phyloP scores from a whole-genome alignment of 2,888 invertebrate species.

The Meteorus cinctellus region DNA sequence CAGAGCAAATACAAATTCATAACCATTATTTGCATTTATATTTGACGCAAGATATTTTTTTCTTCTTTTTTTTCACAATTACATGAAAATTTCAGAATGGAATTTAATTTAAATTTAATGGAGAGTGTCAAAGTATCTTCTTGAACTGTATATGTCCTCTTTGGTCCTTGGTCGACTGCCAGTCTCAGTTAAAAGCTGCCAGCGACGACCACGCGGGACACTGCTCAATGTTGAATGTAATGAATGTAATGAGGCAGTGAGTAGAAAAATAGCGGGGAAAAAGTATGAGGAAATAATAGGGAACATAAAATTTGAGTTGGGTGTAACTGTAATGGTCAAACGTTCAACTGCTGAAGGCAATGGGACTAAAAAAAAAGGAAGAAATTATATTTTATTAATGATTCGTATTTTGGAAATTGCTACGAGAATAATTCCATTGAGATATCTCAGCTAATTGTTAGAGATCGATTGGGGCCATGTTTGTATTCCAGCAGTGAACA shows the following conservation, averaged over 20 bases:
- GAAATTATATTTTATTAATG: slow-evolving; percentile 1
- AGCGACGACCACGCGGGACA: slow-evolving; percentile 28
- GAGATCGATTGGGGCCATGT: background rate
- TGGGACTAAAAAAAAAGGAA: background rate
- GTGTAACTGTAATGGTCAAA: background rate
- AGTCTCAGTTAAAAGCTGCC: slow-evolving; percentile 41
- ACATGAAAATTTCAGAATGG: background rate
- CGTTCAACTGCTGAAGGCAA: background rate
- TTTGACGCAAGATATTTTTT: background rate
- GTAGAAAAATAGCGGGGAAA: background rate
- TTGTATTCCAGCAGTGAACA: slow-evolving; percentile 2
- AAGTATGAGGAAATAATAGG: background rate
- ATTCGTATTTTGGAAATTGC: background rate
- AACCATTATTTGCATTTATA: background rate
- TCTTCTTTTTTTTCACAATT: background rate
- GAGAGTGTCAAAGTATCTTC: slow-evolving; percentile 14
- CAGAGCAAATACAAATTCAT: background rate
- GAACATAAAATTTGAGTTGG: background rate
- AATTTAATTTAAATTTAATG: slow-evolving; percentile 29
- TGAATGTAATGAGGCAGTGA: slow-evolving; percentile 31
- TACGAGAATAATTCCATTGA: background rate
- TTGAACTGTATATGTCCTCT: slow-evolving; percentile 11
- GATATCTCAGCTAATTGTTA: background rate
- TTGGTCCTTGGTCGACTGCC: slow-evolving; percentile 48
- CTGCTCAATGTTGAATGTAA: slow-evolving; percentile 28